Percentiles rank a stretch among this genome's conserved stretches.
Conservation (phyloP, 30 jellyfish, hydroid and myxozoan genomes). For the Euphysa ruthae region DNA sequence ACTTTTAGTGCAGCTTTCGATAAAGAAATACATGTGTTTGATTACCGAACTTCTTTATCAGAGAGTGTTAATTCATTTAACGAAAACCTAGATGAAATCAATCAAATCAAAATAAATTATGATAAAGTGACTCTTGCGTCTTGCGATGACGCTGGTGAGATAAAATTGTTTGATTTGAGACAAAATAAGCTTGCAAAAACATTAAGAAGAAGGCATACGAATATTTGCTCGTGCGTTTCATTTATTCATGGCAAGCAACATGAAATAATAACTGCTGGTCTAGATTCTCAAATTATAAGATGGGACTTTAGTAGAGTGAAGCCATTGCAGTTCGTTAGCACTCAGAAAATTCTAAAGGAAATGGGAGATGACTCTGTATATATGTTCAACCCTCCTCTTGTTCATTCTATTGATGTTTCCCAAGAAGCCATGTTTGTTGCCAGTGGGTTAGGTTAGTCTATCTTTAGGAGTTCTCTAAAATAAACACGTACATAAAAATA, state of each 20-base stretch:
- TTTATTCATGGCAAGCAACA: slow-evolving; percentile 17
- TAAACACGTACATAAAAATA: no score
- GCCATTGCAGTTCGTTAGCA: slow-evolving; percentile 31
- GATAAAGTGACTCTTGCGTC: slow-evolving; percentile 44
- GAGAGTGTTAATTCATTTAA: slow-evolving; percentile 4
- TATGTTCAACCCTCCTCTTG: slow-evolving; percentile 82
- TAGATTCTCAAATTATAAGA: slow-evolving; percentile 61
- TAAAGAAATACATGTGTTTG: slow-evolving; percentile 12
- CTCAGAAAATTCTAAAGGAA: slow-evolving; percentile 42
- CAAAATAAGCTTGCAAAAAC: slow-evolving; percentile 40
- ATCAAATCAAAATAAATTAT: slow-evolving; percentile 20
- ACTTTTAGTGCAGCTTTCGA: slow-evolving; percentile 33
- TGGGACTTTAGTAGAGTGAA: slow-evolving; percentile 57
- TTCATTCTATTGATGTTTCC: slow-evolving; percentile 40
- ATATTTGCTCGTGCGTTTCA: slow-evolving; percentile 62
- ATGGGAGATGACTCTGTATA: slow-evolving; percentile 55
- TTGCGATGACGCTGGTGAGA: slow-evolving; percentile 91
- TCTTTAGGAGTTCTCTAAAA: neutral
- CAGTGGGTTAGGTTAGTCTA: slow-evolving; percentile 61
- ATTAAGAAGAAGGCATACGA: slow-evolving; percentile 62
- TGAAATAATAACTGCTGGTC: slow-evolving; percentile 73
- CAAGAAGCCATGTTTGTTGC: slow-evolving; percentile 37
- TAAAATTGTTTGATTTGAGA: slow-evolving; percentile 45
- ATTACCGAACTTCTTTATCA: slow-evolving; percentile 22
- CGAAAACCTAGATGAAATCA: slow-evolving; percentile 75